Percentiles rank a stretch among this genome's conserved stretches.
phyloP scores from a whole-genome alignment of 2,113 vertebrate genomes.

The Lepidothrix coronata region DNA sequence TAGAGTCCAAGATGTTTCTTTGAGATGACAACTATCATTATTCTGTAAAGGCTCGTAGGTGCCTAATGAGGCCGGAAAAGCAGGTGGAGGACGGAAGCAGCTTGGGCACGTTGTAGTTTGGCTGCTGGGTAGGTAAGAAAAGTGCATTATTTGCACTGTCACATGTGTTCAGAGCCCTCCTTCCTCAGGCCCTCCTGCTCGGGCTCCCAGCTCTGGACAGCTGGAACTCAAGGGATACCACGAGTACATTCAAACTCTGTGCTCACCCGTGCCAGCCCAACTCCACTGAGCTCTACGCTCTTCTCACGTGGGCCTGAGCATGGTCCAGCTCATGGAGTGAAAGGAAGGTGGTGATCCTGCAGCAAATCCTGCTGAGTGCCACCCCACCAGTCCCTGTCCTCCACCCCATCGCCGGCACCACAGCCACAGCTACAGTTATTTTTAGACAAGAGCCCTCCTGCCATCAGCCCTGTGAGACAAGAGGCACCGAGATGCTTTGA shows the following conservation, averaged over 20 bases:
- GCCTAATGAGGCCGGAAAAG: background rate
- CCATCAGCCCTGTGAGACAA: background rate
- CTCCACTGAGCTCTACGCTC: background rate
- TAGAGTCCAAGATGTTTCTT: background rate
- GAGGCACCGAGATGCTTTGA: background rate
- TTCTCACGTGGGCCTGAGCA: accelerated
- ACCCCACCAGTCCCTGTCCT: background rate
- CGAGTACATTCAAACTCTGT: accelerated
- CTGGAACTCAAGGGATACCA: accelerated
- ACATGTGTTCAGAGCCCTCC: background rate
- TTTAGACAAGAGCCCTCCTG: background rate
- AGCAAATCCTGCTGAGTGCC: background rate
- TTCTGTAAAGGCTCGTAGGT: background rate
- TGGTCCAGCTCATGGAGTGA: background rate
- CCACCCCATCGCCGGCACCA: background rate
- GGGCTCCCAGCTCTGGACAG: background rate
- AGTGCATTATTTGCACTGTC: background rate
- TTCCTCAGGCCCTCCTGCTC: background rate
- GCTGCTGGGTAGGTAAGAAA: background rate
- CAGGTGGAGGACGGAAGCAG: background rate
- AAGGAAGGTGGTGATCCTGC: background rate
- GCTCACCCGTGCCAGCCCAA: background rate
- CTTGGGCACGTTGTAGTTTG: accelerated
- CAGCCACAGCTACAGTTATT: accelerated
- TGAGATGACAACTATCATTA: background rate